A percentile compares a stretch with the other conserved stretches of the same genome.
These are phyloP conservation scores for Microctonus hyperodae DNA, from an alignment of 2,888 invertebrate genomes.

Conservation along the genomic window DNA sequence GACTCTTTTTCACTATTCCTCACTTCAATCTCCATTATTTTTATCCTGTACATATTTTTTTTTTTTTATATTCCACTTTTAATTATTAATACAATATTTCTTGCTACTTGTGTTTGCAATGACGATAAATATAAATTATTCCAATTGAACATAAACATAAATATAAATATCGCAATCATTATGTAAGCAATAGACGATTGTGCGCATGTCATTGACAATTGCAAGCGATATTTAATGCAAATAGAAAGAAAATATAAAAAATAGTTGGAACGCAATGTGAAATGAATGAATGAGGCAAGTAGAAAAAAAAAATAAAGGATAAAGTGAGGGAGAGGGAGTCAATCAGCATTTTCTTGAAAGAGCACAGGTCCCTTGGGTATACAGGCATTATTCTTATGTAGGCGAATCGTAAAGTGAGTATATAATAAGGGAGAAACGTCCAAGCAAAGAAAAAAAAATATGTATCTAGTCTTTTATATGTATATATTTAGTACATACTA, in stretches of 20 bases:
- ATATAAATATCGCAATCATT: no score
- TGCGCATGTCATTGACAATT: no score
- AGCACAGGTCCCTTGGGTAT: slow-evolving; percentile 45
- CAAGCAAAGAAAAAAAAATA: slow-evolving; percentile 11
- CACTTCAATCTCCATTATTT: background rate
- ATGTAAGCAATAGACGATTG: no score
- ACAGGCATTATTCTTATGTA: slow-evolving; percentile 48
- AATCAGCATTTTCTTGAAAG: slow-evolving; percentile 55
- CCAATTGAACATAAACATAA: no score
- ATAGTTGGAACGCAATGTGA: background rate
- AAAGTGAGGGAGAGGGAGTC: slow-evolving; percentile 37
- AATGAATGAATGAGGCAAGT: background rate
- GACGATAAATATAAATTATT: no score
- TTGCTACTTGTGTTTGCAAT: no score
- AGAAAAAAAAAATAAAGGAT: slow-evolving; percentile 4
- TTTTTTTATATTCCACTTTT: no score
- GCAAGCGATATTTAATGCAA: no score
- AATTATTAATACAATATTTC: no score
- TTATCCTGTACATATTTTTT: background rate
- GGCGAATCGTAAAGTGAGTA: slow-evolving; percentile 36
- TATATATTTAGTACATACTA: slow-evolving; percentile 13
- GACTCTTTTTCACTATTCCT: background rate
- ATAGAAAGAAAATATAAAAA: background rate
- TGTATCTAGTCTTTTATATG: slow-evolving; percentile 24
- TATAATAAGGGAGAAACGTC: slow-evolving; percentile 15